Conservation (phyloP, 30 jellyfish, hydroid and myxozoan species). For the Cassiopea xamachana region DNA sequence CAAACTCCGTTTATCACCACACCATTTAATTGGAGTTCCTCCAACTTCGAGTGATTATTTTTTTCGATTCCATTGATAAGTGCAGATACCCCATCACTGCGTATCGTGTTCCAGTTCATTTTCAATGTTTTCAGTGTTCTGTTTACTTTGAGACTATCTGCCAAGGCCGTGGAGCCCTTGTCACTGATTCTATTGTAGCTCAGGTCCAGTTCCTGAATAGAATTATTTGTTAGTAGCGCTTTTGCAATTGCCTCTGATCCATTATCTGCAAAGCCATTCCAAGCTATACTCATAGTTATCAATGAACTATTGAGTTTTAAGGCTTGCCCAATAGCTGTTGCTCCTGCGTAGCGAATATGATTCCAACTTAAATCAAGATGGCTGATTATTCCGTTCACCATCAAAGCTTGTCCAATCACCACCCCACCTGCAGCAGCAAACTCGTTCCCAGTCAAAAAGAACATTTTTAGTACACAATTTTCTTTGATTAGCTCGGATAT, state of each 20-base stretch:
- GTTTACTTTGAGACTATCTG: constrained; percentile 45
- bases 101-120: constrained; percentile 74
- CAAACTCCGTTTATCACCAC: constrained; percentile 50
- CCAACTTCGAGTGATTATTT: constrained; percentile 21
- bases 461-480: constrained; percentile 14
- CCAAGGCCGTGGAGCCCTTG: constrained; percentile 56
- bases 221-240: constrained; percentile 45
- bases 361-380: constrained; percentile 81
- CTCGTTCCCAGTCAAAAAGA: constrained; percentile 57
- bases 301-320: constrained; percentile 17
- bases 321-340: constrained; percentile 51
- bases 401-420: constrained; percentile 41
- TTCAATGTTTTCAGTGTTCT: constrained; percentile 15
- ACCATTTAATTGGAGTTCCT: constrained; percentile 62
- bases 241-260: constrained; percentile 84
- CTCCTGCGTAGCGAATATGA: constrained; percentile 77
- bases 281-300: constrained; percentile 52
- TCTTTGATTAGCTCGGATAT: constrained; percentile 39
- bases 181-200: constrained; percentile 71
- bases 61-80: constrained; percentile 38
- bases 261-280: constrained; percentile 83
- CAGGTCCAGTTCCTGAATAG: constrained; percentile 54
- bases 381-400: constrained; percentile 22
- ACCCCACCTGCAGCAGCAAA: constrained; percentile 51
- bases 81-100: constrained; percentile 57